Conservation (phyloP, 1,140 invertebrate species). For the Lordiphosa collinella region DNA sequence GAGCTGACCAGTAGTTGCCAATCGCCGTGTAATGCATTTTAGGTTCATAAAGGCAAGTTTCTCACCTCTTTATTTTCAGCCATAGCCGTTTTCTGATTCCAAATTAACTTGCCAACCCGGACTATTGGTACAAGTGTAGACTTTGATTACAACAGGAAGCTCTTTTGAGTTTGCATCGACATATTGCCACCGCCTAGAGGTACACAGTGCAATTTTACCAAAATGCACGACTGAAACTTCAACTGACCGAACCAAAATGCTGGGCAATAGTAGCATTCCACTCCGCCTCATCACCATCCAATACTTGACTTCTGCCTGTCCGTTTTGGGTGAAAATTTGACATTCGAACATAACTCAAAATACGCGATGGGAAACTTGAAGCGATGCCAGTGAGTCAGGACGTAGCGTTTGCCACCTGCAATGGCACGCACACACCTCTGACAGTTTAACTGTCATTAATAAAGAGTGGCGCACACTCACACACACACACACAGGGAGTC, state of each 20-base stretch:
- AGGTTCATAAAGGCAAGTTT: background rate
- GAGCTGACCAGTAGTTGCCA: too few species aligned
- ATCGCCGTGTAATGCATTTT: too few species aligned
- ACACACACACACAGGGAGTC: constrained; percentile 5
- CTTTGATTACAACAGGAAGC: background rate
- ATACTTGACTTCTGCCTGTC: constrained; percentile 70
- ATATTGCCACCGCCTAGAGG: background rate
- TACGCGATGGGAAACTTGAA: constrained; percentile 10
- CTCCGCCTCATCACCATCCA: background rate
- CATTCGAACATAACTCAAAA: constrained; percentile 66
- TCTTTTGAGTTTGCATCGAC: background rate
- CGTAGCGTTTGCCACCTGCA: constrained; percentile 55
- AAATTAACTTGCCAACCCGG: background rate
- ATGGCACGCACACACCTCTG: constrained; percentile 67
- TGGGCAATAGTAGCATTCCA: background rate
- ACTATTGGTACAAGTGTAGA: background rate
- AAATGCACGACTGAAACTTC: background rate
- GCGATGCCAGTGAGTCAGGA: constrained; percentile 6
- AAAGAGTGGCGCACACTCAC: constrained; percentile 46
- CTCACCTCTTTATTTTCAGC: background rate
- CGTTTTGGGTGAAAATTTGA: constrained; percentile 59
- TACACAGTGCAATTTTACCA: background rate
- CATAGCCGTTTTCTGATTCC: background rate
- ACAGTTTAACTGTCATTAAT: constrained; percentile 77
- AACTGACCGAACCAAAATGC: background rate